phyloP scores from a whole-genome alignment of 2,113 vertebrate genomes.

The Phalacrocorax pelagicus region DNA sequence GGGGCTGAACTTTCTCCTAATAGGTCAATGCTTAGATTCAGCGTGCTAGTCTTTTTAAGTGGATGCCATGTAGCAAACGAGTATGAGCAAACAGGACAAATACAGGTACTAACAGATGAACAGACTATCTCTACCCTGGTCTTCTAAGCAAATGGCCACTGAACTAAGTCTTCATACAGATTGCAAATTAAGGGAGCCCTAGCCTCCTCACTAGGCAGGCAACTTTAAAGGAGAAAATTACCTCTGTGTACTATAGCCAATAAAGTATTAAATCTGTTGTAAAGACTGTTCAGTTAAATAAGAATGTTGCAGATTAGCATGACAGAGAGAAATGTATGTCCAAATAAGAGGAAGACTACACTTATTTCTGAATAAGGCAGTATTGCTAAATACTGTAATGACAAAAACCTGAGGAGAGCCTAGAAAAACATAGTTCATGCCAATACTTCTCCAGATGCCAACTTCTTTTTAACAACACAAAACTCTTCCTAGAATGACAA shows the following conservation, averaged over 20 bases:
- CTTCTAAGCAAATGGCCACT: background rate
- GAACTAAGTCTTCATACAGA: background rate
- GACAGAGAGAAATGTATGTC: background rate
- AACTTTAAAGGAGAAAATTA: background rate
- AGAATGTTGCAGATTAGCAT: background rate
- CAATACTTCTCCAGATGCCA: background rate
- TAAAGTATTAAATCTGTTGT: background rate
- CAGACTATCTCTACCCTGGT: background rate
- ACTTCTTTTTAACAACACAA: background rate
- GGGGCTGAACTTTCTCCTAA: constrained; percentile 28
- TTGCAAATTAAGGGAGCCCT: background rate
- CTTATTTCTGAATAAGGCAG: background rate
- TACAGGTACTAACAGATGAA: constrained; percentile 2
- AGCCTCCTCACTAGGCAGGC: background rate
- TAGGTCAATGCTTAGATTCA: background rate
- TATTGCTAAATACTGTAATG: background rate
- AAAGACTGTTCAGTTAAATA: background rate
- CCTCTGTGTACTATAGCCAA: background rate
- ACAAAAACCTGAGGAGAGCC: background rate
- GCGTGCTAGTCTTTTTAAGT: constrained; percentile 29
- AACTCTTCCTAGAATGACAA: background rate
- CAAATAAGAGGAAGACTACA: background rate
- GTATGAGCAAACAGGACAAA: background rate
- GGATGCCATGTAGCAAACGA: background rate
- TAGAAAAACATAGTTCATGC: background rate